phyloP scores from a whole-genome alignment of 2,888 invertebrate genomes.

The Melieria crassipennis region DNA sequence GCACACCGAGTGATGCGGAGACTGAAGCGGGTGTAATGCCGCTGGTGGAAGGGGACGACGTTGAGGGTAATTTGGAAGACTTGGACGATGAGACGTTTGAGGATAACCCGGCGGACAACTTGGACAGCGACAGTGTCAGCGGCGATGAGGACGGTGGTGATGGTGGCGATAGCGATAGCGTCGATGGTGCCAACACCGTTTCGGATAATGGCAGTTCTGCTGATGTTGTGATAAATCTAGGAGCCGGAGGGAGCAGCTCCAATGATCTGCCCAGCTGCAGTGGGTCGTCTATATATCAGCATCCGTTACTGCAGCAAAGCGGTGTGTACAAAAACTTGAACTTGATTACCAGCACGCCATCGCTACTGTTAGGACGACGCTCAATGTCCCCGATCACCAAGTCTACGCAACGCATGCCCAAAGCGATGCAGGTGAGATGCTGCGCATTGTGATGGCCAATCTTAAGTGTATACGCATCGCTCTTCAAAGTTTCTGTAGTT shows the following conservation, averaged over 20 bases:
- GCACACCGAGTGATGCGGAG: neutral
- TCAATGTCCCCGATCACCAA: slow-evolving; percentile 91
- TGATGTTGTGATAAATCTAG: slow-evolving; percentile 31
- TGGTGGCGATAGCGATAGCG: slow-evolving; percentile 26
- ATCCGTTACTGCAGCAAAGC: slow-evolving; percentile 50
- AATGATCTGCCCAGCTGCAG: slow-evolving; percentile 47
- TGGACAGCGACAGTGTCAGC: slow-evolving; percentile 27
- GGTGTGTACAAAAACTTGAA: slow-evolving; percentile 58
- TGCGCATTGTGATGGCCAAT: neutral
- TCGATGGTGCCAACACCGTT: slow-evolving; percentile 1
- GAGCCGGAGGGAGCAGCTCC: slow-evolving; percentile 36
- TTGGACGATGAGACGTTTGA: slow-evolving; percentile 47
- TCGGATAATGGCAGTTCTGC: slow-evolving; percentile 43
- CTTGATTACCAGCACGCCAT: slow-evolving; percentile 62
- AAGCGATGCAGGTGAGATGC: slow-evolving; percentile 83
- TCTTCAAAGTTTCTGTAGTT: too few species aligned
- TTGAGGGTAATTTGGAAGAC: slow-evolving; percentile 36
- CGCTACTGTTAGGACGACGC: slow-evolving; percentile 70
- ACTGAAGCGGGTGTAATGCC: slow-evolving; percentile 10
- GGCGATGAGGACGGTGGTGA: slow-evolving; percentile 22
- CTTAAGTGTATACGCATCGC: neutral
- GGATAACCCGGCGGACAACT: slow-evolving; percentile 38
- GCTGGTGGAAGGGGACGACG: slow-evolving; percentile 46
- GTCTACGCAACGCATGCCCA: slow-evolving; percentile 85
- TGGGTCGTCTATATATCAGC: slow-evolving; percentile 40